A percentile compares a stretch with the other conserved stretches of the same genome.
phyloP scores from a whole-genome alignment of 2,888 invertebrate species.

The Nezara viridula region DNA sequence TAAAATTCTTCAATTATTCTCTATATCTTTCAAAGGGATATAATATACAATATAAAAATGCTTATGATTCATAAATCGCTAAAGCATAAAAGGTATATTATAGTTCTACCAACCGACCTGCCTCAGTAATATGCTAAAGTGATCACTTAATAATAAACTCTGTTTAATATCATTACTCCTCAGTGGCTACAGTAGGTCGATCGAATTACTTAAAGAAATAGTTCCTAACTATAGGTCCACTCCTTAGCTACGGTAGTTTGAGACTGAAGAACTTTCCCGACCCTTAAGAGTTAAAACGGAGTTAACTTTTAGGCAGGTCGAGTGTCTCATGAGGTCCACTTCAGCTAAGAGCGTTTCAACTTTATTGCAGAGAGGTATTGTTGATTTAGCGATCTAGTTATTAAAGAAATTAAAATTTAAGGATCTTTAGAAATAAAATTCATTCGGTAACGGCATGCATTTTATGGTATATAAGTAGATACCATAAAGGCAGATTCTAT shows the following conservation, averaged over 20 bases:
- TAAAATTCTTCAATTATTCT: no score
- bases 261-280: neutral
- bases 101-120: no score
- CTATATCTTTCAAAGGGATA: no score
- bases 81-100: no score
- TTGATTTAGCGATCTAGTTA: neutral
- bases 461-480: no score
- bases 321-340: neutral
- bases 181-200: neutral
- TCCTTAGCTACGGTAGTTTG: constrained; percentile 11
- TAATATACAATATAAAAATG: no score
- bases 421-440: no score
- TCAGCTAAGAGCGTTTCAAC: neutral
- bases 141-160: neutral
- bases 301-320: neutral
- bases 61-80: no score
- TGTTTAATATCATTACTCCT: neutral
- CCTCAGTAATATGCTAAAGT: no score
- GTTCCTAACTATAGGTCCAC: neutral
- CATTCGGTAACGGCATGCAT: no score
- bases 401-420: neutral
- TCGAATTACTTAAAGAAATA: neutral
- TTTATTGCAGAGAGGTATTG: neutral
- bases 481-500: no score
- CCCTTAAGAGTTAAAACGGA: constrained; percentile 31